Evolutionary conservation across 2,888 invertebrate species (phyloP), one percentile per base, ranked within the genome.

Genomic region (Metellina segmentata): DNA sequence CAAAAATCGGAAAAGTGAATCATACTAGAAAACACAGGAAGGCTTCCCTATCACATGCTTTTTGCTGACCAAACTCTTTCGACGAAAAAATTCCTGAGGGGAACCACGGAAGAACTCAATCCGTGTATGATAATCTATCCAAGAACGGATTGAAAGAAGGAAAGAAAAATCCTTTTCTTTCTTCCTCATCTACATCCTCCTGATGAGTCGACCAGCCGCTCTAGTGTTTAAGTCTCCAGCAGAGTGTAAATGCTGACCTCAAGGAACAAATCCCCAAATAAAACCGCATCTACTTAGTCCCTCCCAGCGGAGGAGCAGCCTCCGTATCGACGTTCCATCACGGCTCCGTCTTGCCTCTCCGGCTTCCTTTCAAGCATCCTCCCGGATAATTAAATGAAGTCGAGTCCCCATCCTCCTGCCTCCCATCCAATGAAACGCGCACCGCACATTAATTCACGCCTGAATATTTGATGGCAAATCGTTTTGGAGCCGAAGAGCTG

Each of bases 391-490:
- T 92, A 92, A 92, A 92, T 92, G 92, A 92, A 88, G 85, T 85
- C 89, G 89, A 69, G 82, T 85, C 83, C 81, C 79, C 77, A 79
- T 70, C 79, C 86, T 83, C 83, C 52, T 20, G 72, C 83, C 77
- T 81, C 85, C 82, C 75, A 19, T 78, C 82, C 92, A 89, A 92
- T 92, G 86, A 85, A 86, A 89, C 83, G 92, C 92, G 89, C 81
- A 71, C 92, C 85, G 89, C 90, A 92, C 93, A 93, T 93, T 93
- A 93, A 93, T 93, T 93, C 93, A 81, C 91, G 91, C 92, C 89
- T 93, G 91, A 93, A 93, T 93, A 93, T 93, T 93, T 93, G 91
- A 93, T 93, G 90, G 90, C 88, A 93, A 93, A 93, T 93, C 92
- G 93, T 92, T 93, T 92, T 90, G 85, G 82, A 93, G 82, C 83